Conservation (phyloP, 1,140 invertebrate species). For the Stenopsyche tienmushanensis region DNA sequence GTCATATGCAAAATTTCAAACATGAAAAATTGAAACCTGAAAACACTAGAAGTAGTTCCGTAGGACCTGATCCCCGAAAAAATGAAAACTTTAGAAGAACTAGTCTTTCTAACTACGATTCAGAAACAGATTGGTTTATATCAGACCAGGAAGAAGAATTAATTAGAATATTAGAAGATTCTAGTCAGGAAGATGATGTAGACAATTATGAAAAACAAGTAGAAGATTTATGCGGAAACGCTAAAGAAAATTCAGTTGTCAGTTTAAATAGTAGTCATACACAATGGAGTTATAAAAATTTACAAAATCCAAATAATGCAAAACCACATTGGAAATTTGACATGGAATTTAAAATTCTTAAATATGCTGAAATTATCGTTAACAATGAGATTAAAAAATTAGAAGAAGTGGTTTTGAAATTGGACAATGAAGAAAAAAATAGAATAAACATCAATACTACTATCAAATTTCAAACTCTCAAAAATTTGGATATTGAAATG, state of each 20-base stretch:
- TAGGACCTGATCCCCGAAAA: conserved; percentile 24
- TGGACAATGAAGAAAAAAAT: conserved; percentile 44
- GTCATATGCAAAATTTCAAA: background rate
- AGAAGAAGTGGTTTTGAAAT: conserved; percentile 45
- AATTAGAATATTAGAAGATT: conserved; percentile 60
- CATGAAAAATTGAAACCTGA: conserved; percentile 15
- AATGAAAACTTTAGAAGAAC: conserved; percentile 29
- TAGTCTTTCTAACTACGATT: conserved; percentile 55
- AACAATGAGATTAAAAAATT: conserved; percentile 51
- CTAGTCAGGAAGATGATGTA: conserved; percentile 50
- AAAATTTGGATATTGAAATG: conserved; percentile 42
- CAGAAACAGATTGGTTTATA: conserved; percentile 73
- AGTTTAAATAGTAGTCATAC: conserved; percentile 39
- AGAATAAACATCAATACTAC: conserved; percentile 45
- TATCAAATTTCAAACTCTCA: conserved; percentile 44
- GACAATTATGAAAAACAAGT: conserved; percentile 44
- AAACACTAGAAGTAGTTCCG: conserved; percentile 26
- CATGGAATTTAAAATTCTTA: conserved; percentile 55
- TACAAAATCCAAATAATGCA: background rate
- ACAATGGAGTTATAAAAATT: conserved; percentile 38
- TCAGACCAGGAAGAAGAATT: conserved; percentile 82
- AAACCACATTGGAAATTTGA: conserved; percentile 41
- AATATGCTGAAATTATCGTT: conserved; percentile 54
- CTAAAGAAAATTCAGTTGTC: conserved; percentile 30
- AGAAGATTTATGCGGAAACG: conserved; percentile 28